phyloP scores from a whole-genome alignment of 2,888 invertebrate genomes.

The Zelleria hepariella region DNA sequence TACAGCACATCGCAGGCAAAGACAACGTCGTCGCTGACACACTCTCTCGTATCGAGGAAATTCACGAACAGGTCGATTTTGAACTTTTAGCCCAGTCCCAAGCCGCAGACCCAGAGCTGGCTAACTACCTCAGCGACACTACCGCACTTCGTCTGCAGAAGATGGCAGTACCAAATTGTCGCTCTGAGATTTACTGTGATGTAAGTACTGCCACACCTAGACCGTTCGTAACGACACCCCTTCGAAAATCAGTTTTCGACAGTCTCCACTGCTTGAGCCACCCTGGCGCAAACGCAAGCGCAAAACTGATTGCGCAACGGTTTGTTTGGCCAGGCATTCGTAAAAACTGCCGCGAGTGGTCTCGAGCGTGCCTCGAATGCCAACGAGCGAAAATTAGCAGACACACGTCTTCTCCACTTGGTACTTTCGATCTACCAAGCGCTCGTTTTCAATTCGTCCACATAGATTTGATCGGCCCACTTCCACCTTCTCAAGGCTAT shows the following conservation, averaged over 20 bases:
- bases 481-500: no score
- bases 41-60: constrained; percentile 21
- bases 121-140: neutral
- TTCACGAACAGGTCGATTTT: constrained; percentile 5
- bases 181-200: constrained; percentile 20
- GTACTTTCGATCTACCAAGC: no score
- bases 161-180: neutral
- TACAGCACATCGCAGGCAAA: constrained; percentile 7
- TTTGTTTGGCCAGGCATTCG: no score
- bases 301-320: neutral
- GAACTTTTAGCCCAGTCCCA: constrained; percentile 5
- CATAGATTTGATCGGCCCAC: no score
- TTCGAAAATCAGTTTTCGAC: neutral
- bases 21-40: constrained; percentile 13
- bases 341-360: no score
- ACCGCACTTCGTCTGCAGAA: constrained; percentile 4
- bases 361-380: no score
- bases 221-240: neutral
- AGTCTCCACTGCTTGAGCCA: neutral
- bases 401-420: no score
- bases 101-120: constrained; percentile 2
- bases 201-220: neutral
- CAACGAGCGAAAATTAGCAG: no score
- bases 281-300: neutral
- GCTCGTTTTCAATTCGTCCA: no score